A percentile compares a stretch with the other conserved stretches of the same genome.
Evolutionary conservation across 2,797 vertebrate genomes (phyloP).

Genomic region (Thaleichthys pacificus): DNA sequence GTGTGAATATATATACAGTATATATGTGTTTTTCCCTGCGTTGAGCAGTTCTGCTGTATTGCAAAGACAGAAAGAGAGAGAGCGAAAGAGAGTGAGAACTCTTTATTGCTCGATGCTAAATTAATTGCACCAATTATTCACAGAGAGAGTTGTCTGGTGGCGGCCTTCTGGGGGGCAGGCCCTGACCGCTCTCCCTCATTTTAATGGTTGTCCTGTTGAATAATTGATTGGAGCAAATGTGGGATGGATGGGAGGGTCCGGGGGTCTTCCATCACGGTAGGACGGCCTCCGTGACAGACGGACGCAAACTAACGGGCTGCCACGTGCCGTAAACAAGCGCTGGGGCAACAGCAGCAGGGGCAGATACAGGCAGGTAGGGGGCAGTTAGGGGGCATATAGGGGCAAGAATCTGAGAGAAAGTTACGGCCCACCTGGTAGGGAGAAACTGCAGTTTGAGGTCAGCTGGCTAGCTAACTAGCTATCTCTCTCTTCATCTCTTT

Average conservation of each 20-base stretch:
- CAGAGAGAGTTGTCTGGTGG: constrained; percentile 77
- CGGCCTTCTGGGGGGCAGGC: constrained; percentile 75
- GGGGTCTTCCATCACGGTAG: constrained; percentile 78
- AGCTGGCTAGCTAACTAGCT: not conserved
- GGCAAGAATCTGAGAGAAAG: too few relatives aligned
- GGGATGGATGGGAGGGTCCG: constrained; percentile 81
- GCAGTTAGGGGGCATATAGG: not conserved
- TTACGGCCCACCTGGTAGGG: too few relatives aligned
- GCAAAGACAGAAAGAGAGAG: constrained; percentile 30
- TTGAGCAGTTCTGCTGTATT: constrained; percentile 60
- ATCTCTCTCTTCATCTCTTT: constrained; percentile 6
- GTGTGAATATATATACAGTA: constrained; percentile 9
- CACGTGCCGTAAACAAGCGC: constrained; percentile 69
- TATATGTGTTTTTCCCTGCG: constrained; percentile 29
- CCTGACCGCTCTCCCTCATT: constrained; percentile 78
- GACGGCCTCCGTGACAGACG: constrained; percentile 68
- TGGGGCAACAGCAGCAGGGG: constrained; percentile 19
- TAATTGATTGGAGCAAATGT: constrained; percentile 82
- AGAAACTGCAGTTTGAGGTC: not conserved
- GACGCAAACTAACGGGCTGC: constrained; percentile 77
- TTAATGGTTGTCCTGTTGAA: constrained; percentile 83
- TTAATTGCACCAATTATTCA: constrained; percentile 85
- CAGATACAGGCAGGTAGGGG: constrained; percentile 5
- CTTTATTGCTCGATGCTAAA: constrained; percentile 82
- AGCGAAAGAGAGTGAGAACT: constrained; percentile 63